These are phyloP conservation scores for Berghia stephanieae DNA, from an alignment of 1,140 invertebrate genomes.

Conservation along the genomic window DNA sequence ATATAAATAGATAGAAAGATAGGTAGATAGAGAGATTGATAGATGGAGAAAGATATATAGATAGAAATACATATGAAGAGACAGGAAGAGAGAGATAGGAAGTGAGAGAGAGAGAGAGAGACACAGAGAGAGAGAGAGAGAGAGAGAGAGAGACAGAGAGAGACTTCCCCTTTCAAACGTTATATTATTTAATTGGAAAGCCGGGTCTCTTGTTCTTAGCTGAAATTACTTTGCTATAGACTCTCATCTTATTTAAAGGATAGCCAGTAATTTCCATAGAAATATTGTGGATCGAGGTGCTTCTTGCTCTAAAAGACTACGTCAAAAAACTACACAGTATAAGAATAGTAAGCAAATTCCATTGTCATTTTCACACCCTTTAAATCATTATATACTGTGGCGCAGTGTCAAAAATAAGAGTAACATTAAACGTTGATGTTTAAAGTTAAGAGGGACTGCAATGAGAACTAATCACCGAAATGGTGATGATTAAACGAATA, in stretches of 20 bases:
- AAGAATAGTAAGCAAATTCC: too few relatives aligned
- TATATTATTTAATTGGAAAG: not conserved
- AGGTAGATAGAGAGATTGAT: not conserved
- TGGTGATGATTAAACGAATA: too few relatives aligned
- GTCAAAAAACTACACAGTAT: too few relatives aligned
- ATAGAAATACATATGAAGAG: not conserved
- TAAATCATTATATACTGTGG: too few relatives aligned
- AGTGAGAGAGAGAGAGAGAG: not conserved
- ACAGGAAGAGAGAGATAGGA: not conserved
- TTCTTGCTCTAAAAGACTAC: too few relatives aligned
- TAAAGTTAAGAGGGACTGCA: too few relatives aligned
- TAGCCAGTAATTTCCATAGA: not conserved
- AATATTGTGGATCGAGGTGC: not conserved
- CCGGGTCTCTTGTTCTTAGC: not conserved
- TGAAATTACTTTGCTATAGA: not conserved
- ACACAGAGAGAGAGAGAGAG: not conserved
- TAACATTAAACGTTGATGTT: too few relatives aligned
- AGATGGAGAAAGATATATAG: conserved; percentile 20
- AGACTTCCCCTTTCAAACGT: not conserved
- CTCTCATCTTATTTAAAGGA: not conserved
- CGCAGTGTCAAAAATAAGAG: too few relatives aligned
- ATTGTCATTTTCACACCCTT: too few relatives aligned
- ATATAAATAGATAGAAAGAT: too few relatives aligned
- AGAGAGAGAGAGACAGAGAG: not conserved
- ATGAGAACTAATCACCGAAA: too few relatives aligned